A percentile compares a stretch with the other conserved stretches of the same genome.
Evolutionary conservation across 2,888 invertebrate species (phyloP).

Genomic region (Phyllotreta striolata): DNA sequence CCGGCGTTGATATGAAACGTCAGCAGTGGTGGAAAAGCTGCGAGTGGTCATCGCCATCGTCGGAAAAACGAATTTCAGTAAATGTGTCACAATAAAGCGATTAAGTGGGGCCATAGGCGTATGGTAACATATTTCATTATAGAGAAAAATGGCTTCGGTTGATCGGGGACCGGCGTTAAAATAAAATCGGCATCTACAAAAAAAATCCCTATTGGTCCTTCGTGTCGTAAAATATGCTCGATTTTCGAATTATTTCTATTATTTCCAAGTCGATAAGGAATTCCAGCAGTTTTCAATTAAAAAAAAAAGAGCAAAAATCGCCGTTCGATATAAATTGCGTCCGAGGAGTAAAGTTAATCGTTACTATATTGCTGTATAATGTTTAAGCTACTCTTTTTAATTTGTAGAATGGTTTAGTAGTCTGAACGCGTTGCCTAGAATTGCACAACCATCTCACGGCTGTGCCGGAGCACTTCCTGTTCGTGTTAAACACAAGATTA

Average conservation of each 20-base stretch:
- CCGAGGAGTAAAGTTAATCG: conserved; percentile 23
- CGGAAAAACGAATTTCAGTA: conserved; percentile 29
- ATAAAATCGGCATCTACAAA: conserved; percentile 19
- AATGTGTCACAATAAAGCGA: conserved; percentile 34
- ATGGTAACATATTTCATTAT: conserved; percentile 34
- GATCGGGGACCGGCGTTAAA: conserved; percentile 22
- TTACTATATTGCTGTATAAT: conserved; percentile 32
- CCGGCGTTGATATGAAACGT: conserved; percentile 15
- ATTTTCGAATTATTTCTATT: no score
- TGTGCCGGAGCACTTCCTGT: conserved; percentile 51
- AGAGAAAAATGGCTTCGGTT: conserved; percentile 13
- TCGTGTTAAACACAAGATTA: conserved; percentile 53
- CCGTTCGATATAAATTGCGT: conserved; percentile 23
- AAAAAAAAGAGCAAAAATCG: conserved; percentile 24
- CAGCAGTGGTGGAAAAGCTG: conserved; percentile 23
- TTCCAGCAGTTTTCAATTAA: no score
- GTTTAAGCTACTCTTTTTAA: conserved; percentile 51
- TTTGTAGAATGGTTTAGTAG: conserved; percentile 55
- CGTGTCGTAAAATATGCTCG: no score
- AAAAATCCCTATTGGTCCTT: not conserved
- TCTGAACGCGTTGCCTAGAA: conserved; percentile 52
- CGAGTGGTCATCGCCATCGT: conserved; percentile 17
- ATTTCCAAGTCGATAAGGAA: no score
- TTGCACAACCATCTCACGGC: conserved; percentile 54
- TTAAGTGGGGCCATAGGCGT: conserved; percentile 28